Percentiles rank a stretch among this genome's conserved stretches.
Evolutionary conservation across 2,113 vertebrate genomes (phyloP).

Genomic region (Glaucidium brasilianum): DNA sequence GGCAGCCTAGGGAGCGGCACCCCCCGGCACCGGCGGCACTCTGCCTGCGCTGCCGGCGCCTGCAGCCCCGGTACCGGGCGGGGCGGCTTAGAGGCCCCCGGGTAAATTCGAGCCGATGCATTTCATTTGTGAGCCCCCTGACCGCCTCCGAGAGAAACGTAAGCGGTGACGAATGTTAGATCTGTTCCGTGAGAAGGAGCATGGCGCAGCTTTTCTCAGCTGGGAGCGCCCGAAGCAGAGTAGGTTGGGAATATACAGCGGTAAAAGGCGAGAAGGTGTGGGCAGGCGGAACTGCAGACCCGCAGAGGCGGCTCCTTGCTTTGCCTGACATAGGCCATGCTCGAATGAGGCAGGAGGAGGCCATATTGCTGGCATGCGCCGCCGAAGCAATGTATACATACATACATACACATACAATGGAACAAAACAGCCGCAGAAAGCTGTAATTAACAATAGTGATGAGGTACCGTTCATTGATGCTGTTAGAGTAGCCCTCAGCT

Average conservation of each 20-base stretch:
- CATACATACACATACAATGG: no score
- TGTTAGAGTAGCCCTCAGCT: background rate
- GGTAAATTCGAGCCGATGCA: fast-evolving
- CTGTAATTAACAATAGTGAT: background rate
- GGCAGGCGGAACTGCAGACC: background rate
- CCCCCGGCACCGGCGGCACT: no score
- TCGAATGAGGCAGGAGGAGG: background rate
- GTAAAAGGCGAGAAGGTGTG: fast-evolving
- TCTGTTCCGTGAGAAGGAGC: background rate
- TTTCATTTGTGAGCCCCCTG: background rate
- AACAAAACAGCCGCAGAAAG: background rate
- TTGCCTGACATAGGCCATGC: background rate
- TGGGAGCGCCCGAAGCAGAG: fast-evolving
- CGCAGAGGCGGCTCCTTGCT: fast-evolving
- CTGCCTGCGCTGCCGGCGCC: no score
- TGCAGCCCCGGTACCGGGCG: fast-evolving
- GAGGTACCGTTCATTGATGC: background rate
- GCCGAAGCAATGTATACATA: background rate
- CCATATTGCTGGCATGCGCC: background rate
- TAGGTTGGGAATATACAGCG: background rate
- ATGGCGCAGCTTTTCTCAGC: background rate
- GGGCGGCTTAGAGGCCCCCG: no score
- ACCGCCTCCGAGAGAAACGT: background rate
- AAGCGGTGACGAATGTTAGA: fast-evolving
- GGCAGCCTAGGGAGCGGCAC: no score